Conservation (phyloP, 2,797 vertebrate species). For the Semotilus atromaculatus region DNA sequence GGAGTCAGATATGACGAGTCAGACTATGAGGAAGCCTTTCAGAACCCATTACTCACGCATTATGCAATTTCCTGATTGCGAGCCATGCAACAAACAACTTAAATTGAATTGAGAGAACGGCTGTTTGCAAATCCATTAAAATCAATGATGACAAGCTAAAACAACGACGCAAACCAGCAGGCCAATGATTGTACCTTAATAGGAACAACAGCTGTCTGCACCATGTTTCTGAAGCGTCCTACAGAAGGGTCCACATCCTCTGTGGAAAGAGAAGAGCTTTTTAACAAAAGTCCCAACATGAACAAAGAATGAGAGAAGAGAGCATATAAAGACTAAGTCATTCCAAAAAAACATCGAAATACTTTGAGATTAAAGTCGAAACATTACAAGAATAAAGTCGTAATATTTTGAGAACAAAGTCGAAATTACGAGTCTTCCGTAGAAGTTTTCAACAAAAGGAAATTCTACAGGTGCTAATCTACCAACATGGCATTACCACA, state of each 20-base stretch:
- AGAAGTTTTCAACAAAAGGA: too few relatives aligned
- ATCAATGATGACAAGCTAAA: background rate
- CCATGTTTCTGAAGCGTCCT: conserved; percentile 90
- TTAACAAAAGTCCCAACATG: background rate
- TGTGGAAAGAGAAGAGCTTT: conserved; percentile 64
- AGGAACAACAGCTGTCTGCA: conserved; percentile 88
- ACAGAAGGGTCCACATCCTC: conserved; percentile 90
- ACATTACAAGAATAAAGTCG: too few relatives aligned
- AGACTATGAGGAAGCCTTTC: conserved; percentile 27
- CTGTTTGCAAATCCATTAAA: conserved; percentile 24
- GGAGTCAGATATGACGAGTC: background rate
- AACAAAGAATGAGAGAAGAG: background rate
- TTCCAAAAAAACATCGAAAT: background rate
- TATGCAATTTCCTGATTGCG: conserved; percentile 30
- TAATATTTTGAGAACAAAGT: too few relatives aligned
- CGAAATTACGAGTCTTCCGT: too few relatives aligned
- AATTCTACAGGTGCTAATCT: too few relatives aligned
- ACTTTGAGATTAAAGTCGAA: too few relatives aligned
- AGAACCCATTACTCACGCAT: conserved; percentile 12
- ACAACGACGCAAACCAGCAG: background rate
- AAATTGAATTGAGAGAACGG: background rate
- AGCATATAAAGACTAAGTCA: background rate
- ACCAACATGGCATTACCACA: too few relatives aligned
- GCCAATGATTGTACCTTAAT: conserved; percentile 79
- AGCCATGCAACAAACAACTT: conserved; percentile 6